These are phyloP conservation scores for Macrobrachium nipponense DNA, from an alignment of 1,140 invertebrate genomes.

Conservation along the genomic window DNA sequence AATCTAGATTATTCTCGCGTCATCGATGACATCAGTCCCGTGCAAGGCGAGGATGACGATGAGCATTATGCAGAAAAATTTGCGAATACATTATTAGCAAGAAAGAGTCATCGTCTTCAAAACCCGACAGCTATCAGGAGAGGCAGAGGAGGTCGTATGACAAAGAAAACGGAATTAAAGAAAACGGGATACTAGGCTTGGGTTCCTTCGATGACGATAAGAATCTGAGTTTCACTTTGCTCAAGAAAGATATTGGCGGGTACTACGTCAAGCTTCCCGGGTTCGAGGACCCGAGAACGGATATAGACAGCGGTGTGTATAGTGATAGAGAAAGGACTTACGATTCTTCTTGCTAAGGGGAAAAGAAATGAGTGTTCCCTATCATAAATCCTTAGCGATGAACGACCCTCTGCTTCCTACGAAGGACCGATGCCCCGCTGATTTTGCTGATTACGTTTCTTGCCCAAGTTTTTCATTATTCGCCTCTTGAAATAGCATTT, in stretches of 20 bases:
- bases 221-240: constrained; percentile 39
- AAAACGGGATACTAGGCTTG: neutral
- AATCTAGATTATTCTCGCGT: constrained; percentile 51
- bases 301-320: constrained; percentile 13
- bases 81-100: constrained; percentile 36
- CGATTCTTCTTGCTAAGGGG: constrained; percentile 38
- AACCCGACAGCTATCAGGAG: constrained; percentile 16
- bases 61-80: constrained; percentile 46
- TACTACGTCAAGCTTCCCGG: constrained; percentile 53
- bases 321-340: constrained; percentile 14
- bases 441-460: no score
- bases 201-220: constrained; percentile 8
- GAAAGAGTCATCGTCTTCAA: neutral
- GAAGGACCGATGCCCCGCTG: no score
- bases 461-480: no score
- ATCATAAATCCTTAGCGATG: no score
- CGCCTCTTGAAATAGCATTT: no score
- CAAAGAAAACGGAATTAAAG: constrained; percentile 25
- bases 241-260: constrained; percentile 56
- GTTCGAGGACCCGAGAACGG: constrained; percentile 41
- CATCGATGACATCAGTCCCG: constrained; percentile 46
- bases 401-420: no score
- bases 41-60: constrained; percentile 36
- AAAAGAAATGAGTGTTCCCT: no score
- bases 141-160: constrained; percentile 11